phyloP scores from a whole-genome alignment of 1,140 invertebrate species.

The Diachasma alloeum region DNA sequence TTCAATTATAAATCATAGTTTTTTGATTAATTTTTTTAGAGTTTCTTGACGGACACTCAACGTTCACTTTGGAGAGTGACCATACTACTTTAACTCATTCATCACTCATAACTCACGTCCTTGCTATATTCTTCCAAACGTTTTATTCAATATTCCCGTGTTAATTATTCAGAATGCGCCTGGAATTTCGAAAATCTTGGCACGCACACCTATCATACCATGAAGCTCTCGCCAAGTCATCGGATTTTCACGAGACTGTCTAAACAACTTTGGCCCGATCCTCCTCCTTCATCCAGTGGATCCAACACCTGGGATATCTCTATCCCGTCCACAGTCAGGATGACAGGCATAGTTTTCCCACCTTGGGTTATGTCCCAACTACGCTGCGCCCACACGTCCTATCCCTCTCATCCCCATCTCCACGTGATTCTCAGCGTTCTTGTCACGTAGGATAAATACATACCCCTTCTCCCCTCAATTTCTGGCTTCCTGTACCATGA shows the following conservation, averaged over 20 bases:
- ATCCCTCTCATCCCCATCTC: not conserved
- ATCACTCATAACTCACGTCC: no score
- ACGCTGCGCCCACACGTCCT: conserved; percentile 8
- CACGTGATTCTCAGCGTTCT: not conserved
- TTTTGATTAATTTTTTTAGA: no score
- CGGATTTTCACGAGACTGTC: not conserved
- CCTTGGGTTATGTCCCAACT: not conserved
- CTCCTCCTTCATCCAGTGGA: not conserved
- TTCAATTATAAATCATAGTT: no score
- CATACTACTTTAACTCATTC: no score
- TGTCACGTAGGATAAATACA: not conserved
- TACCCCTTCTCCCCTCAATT: not conserved
- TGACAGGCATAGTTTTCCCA: conserved; percentile 28
- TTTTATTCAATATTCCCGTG: not conserved
- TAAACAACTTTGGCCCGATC: not conserved
- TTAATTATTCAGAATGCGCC: not conserved
- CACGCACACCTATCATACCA: not conserved
- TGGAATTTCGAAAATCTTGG: not conserved
- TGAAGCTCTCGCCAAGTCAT: not conserved
- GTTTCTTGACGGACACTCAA: no score
- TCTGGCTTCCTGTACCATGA: not conserved
- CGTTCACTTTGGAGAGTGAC: no score
- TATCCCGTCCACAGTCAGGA: not conserved
- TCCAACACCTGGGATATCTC: not conserved
- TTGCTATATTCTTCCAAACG: no score